A percentile compares a stretch with the other conserved stretches of the same genome.
Conservation (phyloP, 2,113 vertebrate genomes). For the Protomyctophum bolini region DNA sequence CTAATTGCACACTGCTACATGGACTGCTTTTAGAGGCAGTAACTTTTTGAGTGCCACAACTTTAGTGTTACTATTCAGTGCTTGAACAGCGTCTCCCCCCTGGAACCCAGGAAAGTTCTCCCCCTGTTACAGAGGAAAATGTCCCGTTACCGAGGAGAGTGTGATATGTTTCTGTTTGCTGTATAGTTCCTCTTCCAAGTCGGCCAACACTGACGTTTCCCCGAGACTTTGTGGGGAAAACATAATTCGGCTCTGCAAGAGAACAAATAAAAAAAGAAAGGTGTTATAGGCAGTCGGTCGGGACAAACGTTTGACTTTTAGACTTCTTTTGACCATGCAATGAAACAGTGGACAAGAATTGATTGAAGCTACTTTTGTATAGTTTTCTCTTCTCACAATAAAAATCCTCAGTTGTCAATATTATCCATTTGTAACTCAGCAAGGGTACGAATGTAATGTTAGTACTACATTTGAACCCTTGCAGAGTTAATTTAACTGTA, state of each 20-base stretch:
- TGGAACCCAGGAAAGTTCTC: constrained; percentile 78
- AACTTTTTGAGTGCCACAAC: constrained; percentile 90
- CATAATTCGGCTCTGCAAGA: constrained; percentile 76
- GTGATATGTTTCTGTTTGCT: constrained; percentile 84
- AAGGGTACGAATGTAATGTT: too few relatives aligned
- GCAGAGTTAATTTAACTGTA: too few relatives aligned
- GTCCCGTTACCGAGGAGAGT: constrained; percentile 77
- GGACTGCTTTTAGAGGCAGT: constrained; percentile 92
- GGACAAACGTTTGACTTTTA: not conserved
- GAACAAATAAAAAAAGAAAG: constrained; percentile 37
- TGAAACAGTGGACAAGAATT: not conserved
- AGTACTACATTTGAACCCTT: too few relatives aligned
- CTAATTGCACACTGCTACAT: constrained; percentile 99
- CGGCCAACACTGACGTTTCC: constrained; percentile 77
- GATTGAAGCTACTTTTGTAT: too few relatives aligned
- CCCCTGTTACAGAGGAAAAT: constrained; percentile 77
- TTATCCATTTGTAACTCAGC: too few relatives aligned
- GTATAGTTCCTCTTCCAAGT: constrained; percentile 81
- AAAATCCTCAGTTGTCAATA: too few relatives aligned
- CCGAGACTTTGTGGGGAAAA: constrained; percentile 70
- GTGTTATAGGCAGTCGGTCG: constrained; percentile 7
- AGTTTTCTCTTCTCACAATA: too few relatives aligned
- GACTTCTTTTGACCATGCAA: not conserved
- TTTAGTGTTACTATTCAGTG: constrained; percentile 96
- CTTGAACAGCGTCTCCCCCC: constrained; percentile 84